phyloP scores from a whole-genome alignment of 2,797 vertebrate species.

The Silurus lanzhouensis region DNA sequence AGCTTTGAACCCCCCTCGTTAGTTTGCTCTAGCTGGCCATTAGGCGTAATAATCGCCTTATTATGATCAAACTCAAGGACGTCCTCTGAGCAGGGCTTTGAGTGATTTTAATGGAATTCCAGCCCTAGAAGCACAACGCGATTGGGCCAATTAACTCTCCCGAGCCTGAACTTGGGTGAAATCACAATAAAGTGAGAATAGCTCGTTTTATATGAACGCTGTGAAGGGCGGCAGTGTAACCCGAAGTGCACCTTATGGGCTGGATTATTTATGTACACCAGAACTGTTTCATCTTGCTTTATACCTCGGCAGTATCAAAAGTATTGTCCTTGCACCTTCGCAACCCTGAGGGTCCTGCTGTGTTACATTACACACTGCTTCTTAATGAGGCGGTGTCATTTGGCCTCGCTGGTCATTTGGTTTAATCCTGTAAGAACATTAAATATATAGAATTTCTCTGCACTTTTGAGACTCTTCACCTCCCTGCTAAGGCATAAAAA shows the following conservation, averaged over 20 bases:
- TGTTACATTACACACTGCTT: constrained; percentile 29
- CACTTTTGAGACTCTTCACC: neutral
- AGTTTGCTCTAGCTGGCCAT: constrained; percentile 62
- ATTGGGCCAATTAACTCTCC: constrained; percentile 53
- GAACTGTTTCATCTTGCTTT: constrained; percentile 26
- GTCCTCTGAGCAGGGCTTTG: constrained; percentile 66
- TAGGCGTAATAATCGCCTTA: constrained; percentile 72
- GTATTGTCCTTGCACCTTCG: constrained; percentile 45
- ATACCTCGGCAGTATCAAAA: constrained; percentile 19
- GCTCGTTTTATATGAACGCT: constrained; percentile 60
- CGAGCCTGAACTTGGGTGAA: constrained; percentile 56
- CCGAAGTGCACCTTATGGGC: constrained; percentile 56
- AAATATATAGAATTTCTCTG: neutral
- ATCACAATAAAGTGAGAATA: constrained; percentile 62
- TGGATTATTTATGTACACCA: constrained; percentile 65
- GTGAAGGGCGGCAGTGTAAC: constrained; percentile 66
- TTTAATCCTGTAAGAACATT: neutral
- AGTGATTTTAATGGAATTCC: constrained; percentile 55
- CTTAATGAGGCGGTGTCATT: neutral
- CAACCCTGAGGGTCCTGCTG: constrained; percentile 41
- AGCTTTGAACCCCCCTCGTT: constrained; percentile 70
- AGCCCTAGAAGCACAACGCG: constrained; percentile 56
- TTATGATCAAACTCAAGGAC: constrained; percentile 64
- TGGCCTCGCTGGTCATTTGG: neutral
- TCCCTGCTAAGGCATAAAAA: neutral